A percentile compares a stretch with the other conserved stretches of the same genome.
Evolutionary conservation across 2,797 vertebrate genomes (phyloP).

Genomic region (Sebastiscus albofasciatus): DNA sequence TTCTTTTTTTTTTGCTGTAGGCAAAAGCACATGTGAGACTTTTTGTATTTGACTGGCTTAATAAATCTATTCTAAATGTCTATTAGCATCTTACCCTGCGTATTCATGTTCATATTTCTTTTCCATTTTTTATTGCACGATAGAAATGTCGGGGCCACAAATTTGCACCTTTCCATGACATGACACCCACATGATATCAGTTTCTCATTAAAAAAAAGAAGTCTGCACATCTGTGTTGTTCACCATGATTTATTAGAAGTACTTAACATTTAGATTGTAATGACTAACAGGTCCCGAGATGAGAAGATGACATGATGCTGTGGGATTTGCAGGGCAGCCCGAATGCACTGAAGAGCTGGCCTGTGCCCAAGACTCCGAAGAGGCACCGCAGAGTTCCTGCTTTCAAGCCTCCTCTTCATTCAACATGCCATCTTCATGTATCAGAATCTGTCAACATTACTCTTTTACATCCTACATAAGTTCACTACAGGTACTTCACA

Average conservation of each 20-base stretch:
- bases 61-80: conserved; percentile 88
- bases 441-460: conserved; percentile 47
- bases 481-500: neutral
- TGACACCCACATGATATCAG: neutral
- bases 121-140: neutral
- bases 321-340: conserved; percentile 73
- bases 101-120: conserved; percentile 19
- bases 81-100: conserved; percentile 34
- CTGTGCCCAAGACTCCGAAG: conserved; percentile 80
- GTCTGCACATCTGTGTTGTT: conserved; percentile 11
- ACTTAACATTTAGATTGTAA: conserved; percentile 40
- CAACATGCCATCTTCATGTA: conserved; percentile 66
- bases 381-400: conserved; percentile 86
- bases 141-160: neutral
- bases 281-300: conserved; percentile 51
- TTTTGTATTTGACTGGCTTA: conserved; percentile 90
- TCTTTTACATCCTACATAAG: neutral
- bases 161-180: neutral
- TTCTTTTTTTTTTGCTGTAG: conserved; percentile 73
- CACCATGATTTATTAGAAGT: conserved; percentile 76
- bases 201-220: neutral
- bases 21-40: conserved; percentile 86
- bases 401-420: conserved; percentile 93
- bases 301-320: conserved; percentile 75
- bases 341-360: conserved; percentile 94